Percentiles rank a stretch among this genome's conserved stretches.
These are phyloP conservation scores for Silurus asotus DNA, from an alignment of 2,113 vertebrate genomes.

Conservation along the genomic window DNA sequence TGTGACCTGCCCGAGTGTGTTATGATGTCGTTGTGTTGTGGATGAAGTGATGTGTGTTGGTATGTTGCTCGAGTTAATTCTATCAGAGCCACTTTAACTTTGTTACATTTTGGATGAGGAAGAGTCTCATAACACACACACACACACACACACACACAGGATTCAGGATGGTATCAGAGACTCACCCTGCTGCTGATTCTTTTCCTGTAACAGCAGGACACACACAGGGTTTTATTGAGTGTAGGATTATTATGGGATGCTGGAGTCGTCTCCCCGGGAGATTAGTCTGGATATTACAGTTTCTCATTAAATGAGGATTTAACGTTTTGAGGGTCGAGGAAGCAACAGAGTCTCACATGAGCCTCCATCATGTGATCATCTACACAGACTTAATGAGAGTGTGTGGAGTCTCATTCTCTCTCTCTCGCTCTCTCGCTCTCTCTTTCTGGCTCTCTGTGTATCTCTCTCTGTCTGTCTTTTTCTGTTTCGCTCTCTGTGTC, in stretches of 20 bases:
- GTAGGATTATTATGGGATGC: neutral
- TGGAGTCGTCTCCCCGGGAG: neutral
- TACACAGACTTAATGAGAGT: conserved; percentile 26
- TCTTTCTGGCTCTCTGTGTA: neutral
- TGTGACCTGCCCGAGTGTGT: neutral
- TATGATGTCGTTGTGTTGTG: conserved; percentile 5
- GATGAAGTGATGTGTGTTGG: conserved; percentile 18
- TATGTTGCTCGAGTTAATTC: conserved; percentile 46
- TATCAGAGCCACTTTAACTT: conserved; percentile 53
- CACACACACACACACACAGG: neutral
- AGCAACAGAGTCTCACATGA: conserved; percentile 71
- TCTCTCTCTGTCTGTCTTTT: too few relatives aligned
- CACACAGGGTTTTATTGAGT: neutral
- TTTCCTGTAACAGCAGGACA: neutral
- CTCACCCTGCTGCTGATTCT: neutral
- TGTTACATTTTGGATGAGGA: conserved; percentile 52
- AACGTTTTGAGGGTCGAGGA: conserved; percentile 2
- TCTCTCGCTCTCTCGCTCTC: neutral
- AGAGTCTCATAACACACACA: conserved; percentile 16
- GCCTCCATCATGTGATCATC: conserved; percentile 69
- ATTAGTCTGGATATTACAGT: neutral
- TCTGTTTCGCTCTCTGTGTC: neutral
- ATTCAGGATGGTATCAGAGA: neutral
- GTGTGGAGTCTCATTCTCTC: neutral
- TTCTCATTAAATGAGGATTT: neutral